Percentiles rank a stretch among this genome's conserved stretches.
These are phyloP conservation scores for Thymallus thymallus DNA, from an alignment of 2,113 vertebrate species.

Conservation along the genomic window DNA sequence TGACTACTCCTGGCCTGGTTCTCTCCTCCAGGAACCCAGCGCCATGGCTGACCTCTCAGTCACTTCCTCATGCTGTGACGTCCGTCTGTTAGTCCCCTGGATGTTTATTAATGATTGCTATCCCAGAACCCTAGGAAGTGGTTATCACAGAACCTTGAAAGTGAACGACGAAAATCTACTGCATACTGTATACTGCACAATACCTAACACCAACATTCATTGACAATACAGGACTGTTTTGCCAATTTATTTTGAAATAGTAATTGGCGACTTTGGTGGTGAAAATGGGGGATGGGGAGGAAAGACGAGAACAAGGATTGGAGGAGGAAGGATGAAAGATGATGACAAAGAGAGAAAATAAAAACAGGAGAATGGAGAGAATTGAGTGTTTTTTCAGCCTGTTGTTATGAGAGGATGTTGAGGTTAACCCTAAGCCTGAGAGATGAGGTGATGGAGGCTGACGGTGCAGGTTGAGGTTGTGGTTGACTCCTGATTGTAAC, in stretches of 20 bases:
- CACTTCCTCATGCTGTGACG: no score
- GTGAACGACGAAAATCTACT: no score
- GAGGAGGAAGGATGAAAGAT: background rate
- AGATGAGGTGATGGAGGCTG: slow-evolving; percentile 9
- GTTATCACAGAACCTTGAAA: background rate
- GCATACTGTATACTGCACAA: no score
- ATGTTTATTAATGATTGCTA: no score
- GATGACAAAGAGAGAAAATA: background rate
- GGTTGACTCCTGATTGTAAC: background rate
- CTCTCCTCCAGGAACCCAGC: no score
- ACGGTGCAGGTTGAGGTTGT: background rate
- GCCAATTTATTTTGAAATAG: background rate
- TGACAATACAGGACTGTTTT: no score
- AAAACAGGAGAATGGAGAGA: slow-evolving; percentile 1
- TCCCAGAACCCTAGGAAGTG: no score
- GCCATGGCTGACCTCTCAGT: no score
- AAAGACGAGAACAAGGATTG: background rate
- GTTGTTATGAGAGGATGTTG: background rate
- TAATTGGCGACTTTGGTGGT: background rate
- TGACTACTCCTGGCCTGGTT: no score
- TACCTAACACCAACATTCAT: no score
- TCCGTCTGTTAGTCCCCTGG: no score
- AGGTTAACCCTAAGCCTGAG: background rate
- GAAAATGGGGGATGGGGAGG: slow-evolving; percentile 7
- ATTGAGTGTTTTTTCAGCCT: background rate